Evolutionary conservation across 2,888 invertebrate genomes (phyloP), one percentile per base, ranked within the genome.

Genomic region (Orthosia incerta): DNA sequence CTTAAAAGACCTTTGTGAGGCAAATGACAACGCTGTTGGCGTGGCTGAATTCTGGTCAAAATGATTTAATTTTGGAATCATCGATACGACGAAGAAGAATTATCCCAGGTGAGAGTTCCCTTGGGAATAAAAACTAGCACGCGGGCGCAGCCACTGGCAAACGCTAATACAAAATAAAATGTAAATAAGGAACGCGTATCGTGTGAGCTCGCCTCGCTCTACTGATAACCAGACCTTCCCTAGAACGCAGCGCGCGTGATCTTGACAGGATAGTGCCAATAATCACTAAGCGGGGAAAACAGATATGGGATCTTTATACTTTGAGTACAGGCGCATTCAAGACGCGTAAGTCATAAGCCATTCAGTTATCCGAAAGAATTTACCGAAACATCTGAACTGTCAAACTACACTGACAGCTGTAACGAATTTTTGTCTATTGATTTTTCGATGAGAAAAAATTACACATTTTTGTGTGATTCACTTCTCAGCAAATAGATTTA

Each of bases 121-220:
- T 39, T 39, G 9, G 9, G 39, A n/a, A 39, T 7, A 39, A 39
- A 9, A 39, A 39, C 39, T 39, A 39, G 9, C 39, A 9, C 9
- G 1, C 9, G 39, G 39, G 39, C 9, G 39, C 1, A 39, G 39
- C 39, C 39, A 9, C 39, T 39, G 9, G 39, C 7, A 39, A 9
- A 39, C 9, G 39, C 39, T 31, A 31, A 7, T 39, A 79, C 56
- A 79, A 82, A 69, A 62, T 72, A 59, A 78, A 65, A 82, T 78
- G 82, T 51, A 63, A 80, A 82, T 80, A 51, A 71, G 70, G 18
- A 66, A 64, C 26, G 9, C 60, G 39, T 79, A 65, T 68, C 80
- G 79, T 80, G 79, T 31, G 18, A 57, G 62, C 59, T 82, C 57
- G 73, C 46, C 55, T 68, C 80, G 83, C 68, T 80, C 80, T 50